Evolutionary conservation across 2,797 vertebrate genomes (phyloP).

Genomic region (Bradypodion pumilum): DNA sequence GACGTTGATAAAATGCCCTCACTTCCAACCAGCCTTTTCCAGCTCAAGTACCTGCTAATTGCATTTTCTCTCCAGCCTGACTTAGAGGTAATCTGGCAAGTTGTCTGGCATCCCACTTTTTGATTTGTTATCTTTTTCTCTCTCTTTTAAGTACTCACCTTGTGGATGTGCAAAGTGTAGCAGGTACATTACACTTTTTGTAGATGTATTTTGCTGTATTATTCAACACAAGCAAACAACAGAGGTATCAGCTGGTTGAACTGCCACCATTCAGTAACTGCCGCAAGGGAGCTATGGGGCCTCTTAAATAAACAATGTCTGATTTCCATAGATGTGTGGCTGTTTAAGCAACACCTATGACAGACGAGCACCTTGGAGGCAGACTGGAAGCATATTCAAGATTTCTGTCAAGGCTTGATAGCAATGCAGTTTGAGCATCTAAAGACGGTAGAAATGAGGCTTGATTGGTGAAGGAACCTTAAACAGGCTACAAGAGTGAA

Average conservation of each 20-base stretch:
- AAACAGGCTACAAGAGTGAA: background rate
- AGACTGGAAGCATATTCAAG: slow-evolving; percentile 32
- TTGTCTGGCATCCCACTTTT: slow-evolving; percentile 31
- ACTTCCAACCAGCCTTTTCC: background rate
- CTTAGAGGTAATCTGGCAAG: slow-evolving; percentile 21
- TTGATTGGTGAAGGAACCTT: background rate
- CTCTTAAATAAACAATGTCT: slow-evolving; percentile 64
- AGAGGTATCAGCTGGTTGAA: slow-evolving; percentile 41
- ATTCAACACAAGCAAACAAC: slow-evolving; percentile 50
- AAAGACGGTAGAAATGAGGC: slow-evolving; percentile 16
- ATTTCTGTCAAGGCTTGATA: slow-evolving; percentile 34
- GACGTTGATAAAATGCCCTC: background rate
- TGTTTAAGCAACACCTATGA: slow-evolving; percentile 56
- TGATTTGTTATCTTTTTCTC: background rate
- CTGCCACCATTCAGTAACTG: slow-evolving; percentile 36
- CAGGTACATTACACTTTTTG: slow-evolving; percentile 15
- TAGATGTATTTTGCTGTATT: slow-evolving; percentile 48
- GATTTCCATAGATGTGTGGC: slow-evolving; percentile 58
- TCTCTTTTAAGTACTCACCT: slow-evolving; percentile 4
- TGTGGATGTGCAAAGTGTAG: slow-evolving; percentile 47
- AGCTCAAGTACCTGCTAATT: slow-evolving; percentile 6
- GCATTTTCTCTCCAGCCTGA: background rate
- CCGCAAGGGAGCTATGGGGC: slow-evolving; percentile 34
- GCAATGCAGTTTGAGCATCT: background rate
- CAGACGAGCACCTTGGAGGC: slow-evolving; percentile 34